Evolutionary conservation across 2,113 vertebrate genomes (phyloP).

Genomic region (Psittacus erithacus): DNA sequence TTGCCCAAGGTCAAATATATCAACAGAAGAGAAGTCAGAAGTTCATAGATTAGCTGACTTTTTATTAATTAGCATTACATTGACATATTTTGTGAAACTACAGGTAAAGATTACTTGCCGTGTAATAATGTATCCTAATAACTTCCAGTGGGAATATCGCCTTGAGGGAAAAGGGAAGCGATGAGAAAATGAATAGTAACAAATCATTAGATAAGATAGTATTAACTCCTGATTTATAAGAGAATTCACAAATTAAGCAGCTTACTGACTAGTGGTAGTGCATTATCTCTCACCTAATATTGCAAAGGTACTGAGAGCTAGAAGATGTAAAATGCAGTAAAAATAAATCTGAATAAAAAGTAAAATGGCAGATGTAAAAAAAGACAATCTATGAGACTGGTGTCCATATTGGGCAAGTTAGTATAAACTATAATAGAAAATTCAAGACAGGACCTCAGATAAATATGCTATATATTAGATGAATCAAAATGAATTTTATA

Average conservation of each 20-base stretch:
- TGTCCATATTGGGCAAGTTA: neutral
- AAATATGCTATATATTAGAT: neutral
- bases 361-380: neutral
- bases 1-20: neutral
- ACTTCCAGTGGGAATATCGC: conserved; percentile 5
- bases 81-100: conserved; percentile 6
- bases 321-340: neutral
- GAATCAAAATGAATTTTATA: neutral
- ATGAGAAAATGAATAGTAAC: neutral
- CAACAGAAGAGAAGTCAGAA: neutral
- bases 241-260: neutral
- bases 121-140: conserved; percentile 8
- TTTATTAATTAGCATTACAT: conserved; percentile 16
- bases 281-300: neutral
- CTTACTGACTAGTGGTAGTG: neutral
- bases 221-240: neutral
- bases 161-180: neutral
- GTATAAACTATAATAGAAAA: neutral
- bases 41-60: neutral
- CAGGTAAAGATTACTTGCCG: conserved; percentile 11
- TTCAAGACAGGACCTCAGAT: neutral
- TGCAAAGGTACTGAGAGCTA: neutral
- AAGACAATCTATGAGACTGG: neutral
- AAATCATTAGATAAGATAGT: neutral
- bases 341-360: neutral